These are phyloP conservation scores for Drosophila pachea DNA, from an alignment of 1,140 invertebrate species.

Conservation along the genomic window DNA sequence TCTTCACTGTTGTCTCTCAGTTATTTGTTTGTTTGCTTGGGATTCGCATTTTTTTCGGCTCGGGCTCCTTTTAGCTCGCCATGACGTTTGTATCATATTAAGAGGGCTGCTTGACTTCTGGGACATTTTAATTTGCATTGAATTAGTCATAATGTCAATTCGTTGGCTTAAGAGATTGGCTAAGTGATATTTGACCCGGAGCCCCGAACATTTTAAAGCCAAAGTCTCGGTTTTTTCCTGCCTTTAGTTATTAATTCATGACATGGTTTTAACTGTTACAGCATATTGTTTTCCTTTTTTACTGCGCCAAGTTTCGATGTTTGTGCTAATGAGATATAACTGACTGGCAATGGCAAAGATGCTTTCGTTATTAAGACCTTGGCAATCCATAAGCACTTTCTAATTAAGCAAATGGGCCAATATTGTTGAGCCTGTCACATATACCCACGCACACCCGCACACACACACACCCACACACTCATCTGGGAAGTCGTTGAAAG, in stretches of 20 bases:
- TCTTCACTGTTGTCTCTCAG: constrained; percentile 48
- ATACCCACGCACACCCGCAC: not conserved
- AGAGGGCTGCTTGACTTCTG: constrained; percentile 30
- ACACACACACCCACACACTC: too few relatives aligned
- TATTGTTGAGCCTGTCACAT: constrained; percentile 40
- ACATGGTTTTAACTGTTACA: too few relatives aligned
- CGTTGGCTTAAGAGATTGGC: constrained; percentile 22
- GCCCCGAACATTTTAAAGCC: not conserved
- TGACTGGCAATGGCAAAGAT: constrained; percentile 1
- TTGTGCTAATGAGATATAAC: constrained; percentile 13
- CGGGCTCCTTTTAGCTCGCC: not conserved
- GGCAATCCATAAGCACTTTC: constrained; percentile 14
- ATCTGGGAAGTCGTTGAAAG: not conserved
- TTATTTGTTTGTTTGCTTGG: constrained; percentile 30
- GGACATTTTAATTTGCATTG: constrained; percentile 73
- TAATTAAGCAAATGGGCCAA: constrained; percentile 68
- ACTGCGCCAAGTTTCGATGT: not conserved
- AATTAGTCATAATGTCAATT: constrained; percentile 52
- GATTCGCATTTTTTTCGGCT: constrained; percentile 7
- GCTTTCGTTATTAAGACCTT: constrained; percentile 3
- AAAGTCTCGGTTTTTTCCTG: not conserved
- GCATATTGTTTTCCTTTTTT: not conserved
- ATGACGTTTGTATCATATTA: constrained; percentile 27
- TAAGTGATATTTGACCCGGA: constrained; percentile 23
- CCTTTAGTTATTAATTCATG: too few relatives aligned